These are phyloP conservation scores for Eudemis profundana DNA, from an alignment of 2,888 invertebrate genomes.

Conservation along the genomic window DNA sequence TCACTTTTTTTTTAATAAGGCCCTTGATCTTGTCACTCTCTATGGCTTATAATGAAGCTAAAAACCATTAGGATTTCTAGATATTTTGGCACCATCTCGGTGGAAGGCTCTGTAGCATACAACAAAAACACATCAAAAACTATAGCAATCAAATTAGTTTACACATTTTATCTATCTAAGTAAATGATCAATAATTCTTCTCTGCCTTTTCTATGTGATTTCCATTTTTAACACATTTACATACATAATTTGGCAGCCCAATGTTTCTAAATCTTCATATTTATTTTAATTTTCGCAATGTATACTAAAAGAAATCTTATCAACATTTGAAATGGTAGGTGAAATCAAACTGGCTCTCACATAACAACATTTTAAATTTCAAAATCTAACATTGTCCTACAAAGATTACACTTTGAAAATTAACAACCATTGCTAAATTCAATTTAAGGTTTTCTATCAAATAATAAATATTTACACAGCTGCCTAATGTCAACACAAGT, in stretches of 20 bases:
- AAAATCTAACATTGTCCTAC: neutral
- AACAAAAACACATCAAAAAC: too few relatives aligned
- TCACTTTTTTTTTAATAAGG: too few relatives aligned
- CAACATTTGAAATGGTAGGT: neutral
- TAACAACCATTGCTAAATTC: conserved; percentile 3
- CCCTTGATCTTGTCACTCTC: too few relatives aligned
- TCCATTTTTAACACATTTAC: neutral
- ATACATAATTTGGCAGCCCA: neutral
- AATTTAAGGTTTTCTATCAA: conserved; percentile 20
- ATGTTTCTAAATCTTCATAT: neutral
- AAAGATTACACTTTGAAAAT: conserved; percentile 1
- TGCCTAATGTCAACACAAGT: conserved; percentile 34
- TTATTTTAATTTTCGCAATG: neutral
- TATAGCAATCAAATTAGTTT: too few relatives aligned
- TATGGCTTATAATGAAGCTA: too few relatives aligned
- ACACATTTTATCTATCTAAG: neutral
- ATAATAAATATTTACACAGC: conserved; percentile 38
- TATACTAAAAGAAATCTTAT: neutral
- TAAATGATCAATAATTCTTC: too few relatives aligned
- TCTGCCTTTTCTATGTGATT: neutral
- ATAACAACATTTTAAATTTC: conserved; percentile 1
- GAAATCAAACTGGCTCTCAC: neutral
- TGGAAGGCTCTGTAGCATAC: too few relatives aligned
- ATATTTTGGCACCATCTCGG: too few relatives aligned
- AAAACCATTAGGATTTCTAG: too few relatives aligned